Evolutionary conservation across 1,140 invertebrate species (phyloP).

Genomic region (Caenorhabditis inopinata): DNA sequence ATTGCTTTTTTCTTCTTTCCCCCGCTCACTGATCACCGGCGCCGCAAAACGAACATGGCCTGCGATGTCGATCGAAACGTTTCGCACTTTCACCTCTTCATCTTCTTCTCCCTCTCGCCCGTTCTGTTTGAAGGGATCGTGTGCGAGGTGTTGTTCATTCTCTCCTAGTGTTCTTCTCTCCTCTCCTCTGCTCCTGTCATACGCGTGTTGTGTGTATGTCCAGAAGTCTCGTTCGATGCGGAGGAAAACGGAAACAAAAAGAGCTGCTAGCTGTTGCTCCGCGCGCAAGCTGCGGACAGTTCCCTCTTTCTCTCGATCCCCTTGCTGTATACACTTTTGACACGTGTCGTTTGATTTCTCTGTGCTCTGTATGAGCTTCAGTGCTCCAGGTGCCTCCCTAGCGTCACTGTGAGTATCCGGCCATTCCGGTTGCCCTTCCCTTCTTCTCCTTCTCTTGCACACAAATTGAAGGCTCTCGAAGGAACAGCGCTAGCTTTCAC

Average conservation of each 20-base stretch:
- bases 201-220: constrained; percentile 10
- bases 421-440: constrained; percentile 30
- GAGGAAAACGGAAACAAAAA: constrained; percentile 22
- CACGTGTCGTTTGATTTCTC: constrained; percentile 26
- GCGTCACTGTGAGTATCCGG: background rate
- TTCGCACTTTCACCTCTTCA: background rate
- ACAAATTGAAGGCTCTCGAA: background rate
- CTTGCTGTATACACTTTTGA: constrained; percentile 21
- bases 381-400: background rate
- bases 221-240: background rate
- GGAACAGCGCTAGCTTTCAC: background rate
- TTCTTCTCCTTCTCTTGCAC: background rate
- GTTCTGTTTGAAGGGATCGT: background rate
- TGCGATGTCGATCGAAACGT: background rate
- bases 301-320: background rate
- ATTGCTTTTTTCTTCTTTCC: background rate
- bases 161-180: background rate
- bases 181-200: background rate
- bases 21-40: background rate
- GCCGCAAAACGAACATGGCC: background rate
- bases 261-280: background rate
- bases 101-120: background rate
- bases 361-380: constrained; percentile 14
- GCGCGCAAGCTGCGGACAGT: constrained; percentile 5
- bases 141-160: constrained; percentile 10